These are phyloP conservation scores for Ochotona princeps DNA, from an alignment of 2,113 vertebrate genomes.

Conservation along the genomic window DNA sequence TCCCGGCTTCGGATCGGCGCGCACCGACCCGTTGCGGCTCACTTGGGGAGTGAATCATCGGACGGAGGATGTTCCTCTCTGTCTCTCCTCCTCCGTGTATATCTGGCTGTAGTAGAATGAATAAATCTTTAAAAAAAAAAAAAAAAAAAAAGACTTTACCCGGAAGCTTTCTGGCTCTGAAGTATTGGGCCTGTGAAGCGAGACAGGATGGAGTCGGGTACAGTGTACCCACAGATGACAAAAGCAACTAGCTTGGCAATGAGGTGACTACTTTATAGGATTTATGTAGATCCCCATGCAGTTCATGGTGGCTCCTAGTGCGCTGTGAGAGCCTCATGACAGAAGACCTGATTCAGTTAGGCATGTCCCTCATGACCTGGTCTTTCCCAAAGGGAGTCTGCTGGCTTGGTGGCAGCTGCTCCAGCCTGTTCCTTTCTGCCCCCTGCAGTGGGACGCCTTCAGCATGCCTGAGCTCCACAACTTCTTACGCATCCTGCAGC, in stretches of 20 bases:
- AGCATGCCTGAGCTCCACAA: constrained; percentile 95
- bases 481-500: constrained; percentile 94
- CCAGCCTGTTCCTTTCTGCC: neutral
- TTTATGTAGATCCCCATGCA: neutral
- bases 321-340: neutral
- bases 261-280: constrained; percentile 1
- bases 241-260: neutral
- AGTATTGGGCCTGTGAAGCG: neutral
- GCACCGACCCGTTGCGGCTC: no score
- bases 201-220: neutral
- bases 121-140: no score
- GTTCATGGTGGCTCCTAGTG: no score
- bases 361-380: neutral
- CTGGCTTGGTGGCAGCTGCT: neutral
- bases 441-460: constrained; percentile 95
- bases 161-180: neutral
- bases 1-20: no score
- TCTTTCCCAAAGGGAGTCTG: neutral
- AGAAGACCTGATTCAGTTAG: neutral
- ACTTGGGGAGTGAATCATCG: no score
- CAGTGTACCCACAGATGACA: neutral
- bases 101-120: no score
- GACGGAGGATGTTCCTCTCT: no score
- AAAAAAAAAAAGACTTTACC: no score
- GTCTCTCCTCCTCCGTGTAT: no score